Base-by-base conservation (phyloP, 2,888 invertebrate genomes). In the Physocephala rufipes region DNA sequence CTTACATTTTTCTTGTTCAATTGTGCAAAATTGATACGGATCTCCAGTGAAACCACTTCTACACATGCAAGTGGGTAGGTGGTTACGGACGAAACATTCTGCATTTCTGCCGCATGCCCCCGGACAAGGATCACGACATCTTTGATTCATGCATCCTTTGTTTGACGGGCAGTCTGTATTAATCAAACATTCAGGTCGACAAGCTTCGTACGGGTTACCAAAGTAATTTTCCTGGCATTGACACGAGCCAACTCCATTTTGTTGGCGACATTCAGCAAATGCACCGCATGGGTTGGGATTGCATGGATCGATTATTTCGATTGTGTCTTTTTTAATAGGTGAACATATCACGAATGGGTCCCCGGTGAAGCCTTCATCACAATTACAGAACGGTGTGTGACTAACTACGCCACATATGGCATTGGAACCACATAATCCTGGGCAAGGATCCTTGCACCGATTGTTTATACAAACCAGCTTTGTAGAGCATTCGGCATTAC, bases 281-380 rank as follows among this genome's bases (percentile, higher is more conserved):
- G 91, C 86, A 62, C 94, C 95, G 83, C 95, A 95, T n/a, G 94
- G 93, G 72, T 90, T 90, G n/a, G 93, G 92, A 76, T 89, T 86
- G 78, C 93, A 93, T 0, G 92, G 93, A 76, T 90, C 89, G 45
- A 86, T 81, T 63, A 87, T 77, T 72, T 85, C 85, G 2, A 81
- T 79, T 5, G 78, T 77, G 1, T 73, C 79, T 5, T 72, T 70
- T 28, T 88, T 87, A 72, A 91, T 88, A 13, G 87, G 87, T 36
- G 83, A 80, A 78, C 90, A 90, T 70, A 85, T 85, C 4, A 86
- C 82, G 72, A 87, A 87, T 3, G 86, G 84, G 76, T 86, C 82
- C 4, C 84, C 87, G 66, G 75, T 84, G 47, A 80, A 81, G 1
- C 83, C 84, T 26, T 73, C 67, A 67, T 88, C 87, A 82, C 95